A percentile compares a stretch with the other conserved stretches of the same genome.
Conservation (phyloP, 2,797 vertebrate genomes). For the Xenentodon cancila region DNA sequence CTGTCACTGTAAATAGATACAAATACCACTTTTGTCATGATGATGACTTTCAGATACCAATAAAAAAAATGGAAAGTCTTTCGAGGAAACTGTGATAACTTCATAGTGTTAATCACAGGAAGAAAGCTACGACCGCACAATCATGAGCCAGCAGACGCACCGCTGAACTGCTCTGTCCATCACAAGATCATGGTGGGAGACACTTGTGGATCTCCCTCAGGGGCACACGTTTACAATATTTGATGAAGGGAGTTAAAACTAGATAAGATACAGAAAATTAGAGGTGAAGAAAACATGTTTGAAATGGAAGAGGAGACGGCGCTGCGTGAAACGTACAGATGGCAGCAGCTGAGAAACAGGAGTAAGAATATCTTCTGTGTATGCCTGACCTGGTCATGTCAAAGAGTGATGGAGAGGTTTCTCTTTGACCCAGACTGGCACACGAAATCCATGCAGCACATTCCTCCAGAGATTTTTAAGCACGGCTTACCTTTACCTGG, state of each 20-base stretch:
- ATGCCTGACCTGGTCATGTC: constrained; percentile 47
- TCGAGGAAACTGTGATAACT: no score
- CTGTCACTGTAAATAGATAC: no score
- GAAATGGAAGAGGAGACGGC: not conserved
- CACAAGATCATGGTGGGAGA: constrained; percentile 13
- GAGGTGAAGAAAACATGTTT: not conserved
- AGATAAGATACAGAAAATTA: constrained; percentile 2
- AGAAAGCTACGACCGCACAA: not conserved
- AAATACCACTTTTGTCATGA: no score
- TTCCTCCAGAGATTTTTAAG: constrained; percentile 24
- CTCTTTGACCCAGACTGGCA: constrained; percentile 11
- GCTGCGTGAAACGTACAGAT: constrained; percentile 26
- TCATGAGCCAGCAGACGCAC: constrained; percentile 2
- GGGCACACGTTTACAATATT: constrained; percentile 4
- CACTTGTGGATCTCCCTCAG: not conserved
- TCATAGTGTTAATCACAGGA: constrained; percentile 7
- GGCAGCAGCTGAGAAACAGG: constrained; percentile 36
- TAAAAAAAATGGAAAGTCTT: no score
- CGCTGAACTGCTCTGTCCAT: not conserved
- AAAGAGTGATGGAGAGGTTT: constrained; percentile 21
- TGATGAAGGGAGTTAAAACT: not conserved
- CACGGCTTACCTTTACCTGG: not conserved
- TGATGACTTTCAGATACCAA: no score
- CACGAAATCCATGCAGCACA: constrained; percentile 10
- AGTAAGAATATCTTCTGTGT: constrained; percentile 30